phyloP scores from a whole-genome alignment of 2,888 invertebrate species.

The Myopa testacea region DNA sequence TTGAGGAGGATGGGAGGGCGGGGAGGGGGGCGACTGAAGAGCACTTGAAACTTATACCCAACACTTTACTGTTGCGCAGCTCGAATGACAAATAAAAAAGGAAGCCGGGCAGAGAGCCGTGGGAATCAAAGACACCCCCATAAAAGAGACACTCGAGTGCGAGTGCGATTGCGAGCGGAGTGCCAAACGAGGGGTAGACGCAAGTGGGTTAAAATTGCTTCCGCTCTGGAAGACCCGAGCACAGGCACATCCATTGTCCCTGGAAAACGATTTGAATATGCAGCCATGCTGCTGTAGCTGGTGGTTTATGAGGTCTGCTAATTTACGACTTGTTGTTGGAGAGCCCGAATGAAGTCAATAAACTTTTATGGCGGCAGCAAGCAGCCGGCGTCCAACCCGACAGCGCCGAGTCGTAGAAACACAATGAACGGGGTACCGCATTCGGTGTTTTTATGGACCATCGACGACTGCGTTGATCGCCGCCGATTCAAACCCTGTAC shows the following conservation, averaged over 20 bases:
- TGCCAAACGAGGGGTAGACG: neutral
- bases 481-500: neutral
- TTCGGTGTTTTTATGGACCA: slow-evolving; percentile 4
- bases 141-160: slow-evolving; percentile 19
- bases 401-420: neutral
- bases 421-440: neutral
- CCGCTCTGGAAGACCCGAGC: slow-evolving; percentile 23
- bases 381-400: neutral
- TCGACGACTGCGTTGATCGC: neutral
- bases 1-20: neutral
- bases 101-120: slow-evolving; percentile 42
- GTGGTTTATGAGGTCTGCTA: neutral
- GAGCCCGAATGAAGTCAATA: slow-evolving; percentile 33
- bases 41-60: slow-evolving; percentile 57
- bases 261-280: slow-evolving; percentile 10
- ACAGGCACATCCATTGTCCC: slow-evolving; percentile 9
- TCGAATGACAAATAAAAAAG: slow-evolving; percentile 21
- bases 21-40: slow-evolving; percentile 54
- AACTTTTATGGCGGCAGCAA: slow-evolving; percentile 38
- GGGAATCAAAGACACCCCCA: slow-evolving; percentile 47
- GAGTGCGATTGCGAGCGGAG: slow-evolving; percentile 3
- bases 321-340: neutral
- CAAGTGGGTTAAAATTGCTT: slow-evolving; percentile 24
- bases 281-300: neutral
- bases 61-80: slow-evolving; percentile 7